These are phyloP conservation scores for Myiozetetes cayanensis DNA, from an alignment of 2,113 vertebrate genomes.

Conservation along the genomic window DNA sequence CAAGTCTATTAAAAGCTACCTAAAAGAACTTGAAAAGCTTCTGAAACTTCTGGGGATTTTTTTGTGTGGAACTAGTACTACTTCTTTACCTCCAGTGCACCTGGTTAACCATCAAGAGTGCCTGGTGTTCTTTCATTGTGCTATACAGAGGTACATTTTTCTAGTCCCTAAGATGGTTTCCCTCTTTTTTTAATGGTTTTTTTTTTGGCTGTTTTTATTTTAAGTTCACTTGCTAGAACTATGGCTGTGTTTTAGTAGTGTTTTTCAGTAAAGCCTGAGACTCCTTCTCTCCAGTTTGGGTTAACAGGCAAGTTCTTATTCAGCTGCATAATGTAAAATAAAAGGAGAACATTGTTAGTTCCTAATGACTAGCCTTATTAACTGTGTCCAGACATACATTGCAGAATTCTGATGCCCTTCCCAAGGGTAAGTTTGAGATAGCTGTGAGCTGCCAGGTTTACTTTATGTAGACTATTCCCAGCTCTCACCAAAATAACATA, in stretches of 20 bases:
- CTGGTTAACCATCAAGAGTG: background rate
- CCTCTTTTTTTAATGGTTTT: background rate
- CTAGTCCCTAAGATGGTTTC: background rate
- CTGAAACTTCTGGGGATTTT: background rate
- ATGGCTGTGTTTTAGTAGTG: background rate
- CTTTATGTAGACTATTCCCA: background rate
- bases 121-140: background rate
- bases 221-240: background rate
- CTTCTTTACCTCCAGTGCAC: background rate
- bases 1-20: background rate
- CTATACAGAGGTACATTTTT: background rate
- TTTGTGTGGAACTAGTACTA: background rate
- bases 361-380: slow-evolving; percentile 9
- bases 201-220: background rate
- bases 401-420: background rate
- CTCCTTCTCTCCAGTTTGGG: background rate
- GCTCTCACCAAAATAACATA: background rate
- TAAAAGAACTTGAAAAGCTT: slow-evolving; percentile 15
- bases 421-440: background rate
- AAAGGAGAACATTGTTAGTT: background rate
- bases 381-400: background rate
- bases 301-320: background rate
- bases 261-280: background rate
- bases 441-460: background rate
- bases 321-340: background rate